Conservation (phyloP, 2,113 vertebrate genomes). For the Sterrhoptilus dennistouni region DNA sequence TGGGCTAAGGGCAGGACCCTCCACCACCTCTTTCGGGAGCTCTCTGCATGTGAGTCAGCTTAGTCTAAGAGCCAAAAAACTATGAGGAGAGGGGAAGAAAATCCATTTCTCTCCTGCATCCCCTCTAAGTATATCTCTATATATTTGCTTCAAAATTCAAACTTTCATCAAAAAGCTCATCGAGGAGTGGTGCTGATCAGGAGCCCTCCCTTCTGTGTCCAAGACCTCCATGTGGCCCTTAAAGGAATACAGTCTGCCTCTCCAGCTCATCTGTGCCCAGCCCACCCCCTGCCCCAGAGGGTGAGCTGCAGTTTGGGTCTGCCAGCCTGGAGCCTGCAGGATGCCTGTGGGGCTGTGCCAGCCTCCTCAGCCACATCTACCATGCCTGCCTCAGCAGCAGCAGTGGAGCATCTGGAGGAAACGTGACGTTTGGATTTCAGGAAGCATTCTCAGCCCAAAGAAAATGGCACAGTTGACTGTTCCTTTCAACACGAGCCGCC, state of each 20-base stretch:
- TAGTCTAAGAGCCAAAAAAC: not conserved
- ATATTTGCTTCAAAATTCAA: not conserved
- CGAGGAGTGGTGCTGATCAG: not conserved
- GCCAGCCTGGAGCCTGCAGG: not conserved
- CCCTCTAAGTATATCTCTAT: not conserved
- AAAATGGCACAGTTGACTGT: not conserved
- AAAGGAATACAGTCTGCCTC: not conserved
- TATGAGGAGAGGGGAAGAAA: not conserved
- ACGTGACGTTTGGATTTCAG: not conserved
- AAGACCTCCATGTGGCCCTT: not conserved
- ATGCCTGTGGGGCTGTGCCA: not conserved
- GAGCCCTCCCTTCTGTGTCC: not conserved
- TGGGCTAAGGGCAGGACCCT: not conserved
- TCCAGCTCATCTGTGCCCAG: not conserved
- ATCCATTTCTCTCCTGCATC: not conserved
- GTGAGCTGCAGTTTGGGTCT: not conserved
- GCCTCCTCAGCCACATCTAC: not conserved
- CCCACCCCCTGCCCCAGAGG: not conserved
- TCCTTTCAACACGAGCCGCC: not conserved
- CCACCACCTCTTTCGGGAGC: not conserved
- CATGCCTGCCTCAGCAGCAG: not conserved
- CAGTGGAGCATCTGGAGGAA: not conserved
- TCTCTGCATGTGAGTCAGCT: not conserved
- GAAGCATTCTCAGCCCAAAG: not conserved
- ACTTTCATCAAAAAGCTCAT: not conserved